These are phyloP conservation scores for Flexamia atlantica DNA, from an alignment of 2,888 invertebrate genomes.

Conservation along the genomic window DNA sequence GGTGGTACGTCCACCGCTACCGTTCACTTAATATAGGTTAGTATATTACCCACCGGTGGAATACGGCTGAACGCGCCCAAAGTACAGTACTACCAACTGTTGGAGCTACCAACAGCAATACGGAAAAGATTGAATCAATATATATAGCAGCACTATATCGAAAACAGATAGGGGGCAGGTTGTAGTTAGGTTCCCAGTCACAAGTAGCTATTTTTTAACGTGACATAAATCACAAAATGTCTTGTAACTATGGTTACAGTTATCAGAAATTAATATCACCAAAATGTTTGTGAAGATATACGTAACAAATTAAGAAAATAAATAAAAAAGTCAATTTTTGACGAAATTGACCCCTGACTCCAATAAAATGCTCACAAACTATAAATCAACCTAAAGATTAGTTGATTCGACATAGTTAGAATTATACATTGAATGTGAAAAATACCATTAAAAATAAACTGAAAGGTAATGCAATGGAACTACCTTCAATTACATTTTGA, in stretches of 20 bases:
- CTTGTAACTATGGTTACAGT: conserved; percentile 56
- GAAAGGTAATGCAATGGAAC: too few relatives aligned
- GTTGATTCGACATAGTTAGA: too few relatives aligned
- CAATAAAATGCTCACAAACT: too few relatives aligned
- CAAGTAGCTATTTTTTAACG: background rate
- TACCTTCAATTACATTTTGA: too few relatives aligned
- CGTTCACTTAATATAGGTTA: too few relatives aligned
- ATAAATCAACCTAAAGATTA: too few relatives aligned
- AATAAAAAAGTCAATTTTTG: background rate
- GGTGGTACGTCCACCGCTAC: too few relatives aligned
- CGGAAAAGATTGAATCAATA: background rate
- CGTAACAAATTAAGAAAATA: conserved; percentile 22
- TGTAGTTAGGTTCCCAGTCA: conserved; percentile 6
- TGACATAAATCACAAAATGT: too few relatives aligned
- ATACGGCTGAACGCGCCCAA: too few relatives aligned
- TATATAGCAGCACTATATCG: conserved; percentile 15
- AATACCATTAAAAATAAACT: too few relatives aligned
- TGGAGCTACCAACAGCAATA: conserved; percentile 4
- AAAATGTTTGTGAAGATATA: conserved; percentile 9
- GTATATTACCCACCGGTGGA: too few relatives aligned
- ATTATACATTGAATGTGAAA: background rate
- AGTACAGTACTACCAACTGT: conserved; percentile 16
- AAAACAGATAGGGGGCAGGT: conserved; percentile 20
- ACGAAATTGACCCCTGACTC: conserved; percentile 41
- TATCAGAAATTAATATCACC: conserved; percentile 38